Base-by-base conservation (phyloP, 2,888 invertebrate species). In the Eupithecia subfuscata region DNA sequence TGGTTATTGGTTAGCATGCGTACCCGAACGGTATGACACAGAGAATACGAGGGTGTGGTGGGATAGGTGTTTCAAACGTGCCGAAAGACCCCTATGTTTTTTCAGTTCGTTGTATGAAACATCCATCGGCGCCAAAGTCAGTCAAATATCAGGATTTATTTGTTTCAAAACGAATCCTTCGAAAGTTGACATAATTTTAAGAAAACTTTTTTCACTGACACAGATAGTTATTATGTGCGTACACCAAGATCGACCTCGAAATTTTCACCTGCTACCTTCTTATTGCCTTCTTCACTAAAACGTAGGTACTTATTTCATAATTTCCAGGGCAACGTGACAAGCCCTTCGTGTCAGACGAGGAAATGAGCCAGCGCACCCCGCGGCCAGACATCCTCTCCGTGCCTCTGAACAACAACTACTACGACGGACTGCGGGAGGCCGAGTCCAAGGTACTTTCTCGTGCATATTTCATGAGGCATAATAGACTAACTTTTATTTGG, bases 311-410 rank as follows among this genome's bases (percentile, higher is more conserved):
- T 56, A 9, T 65, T 37, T 65, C 4, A 2, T 65, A 4, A n/a
- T 6, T 90, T 89, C 1, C 88, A 96, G 96, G 96, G 3, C 97
- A 97, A 89, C 93, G 96, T 11, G 96, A 96, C 86, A 96, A 96
- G 84, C 97, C 96, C 0, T 97, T 97, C 87, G 96, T 97, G 0
- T 95, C 96, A 0, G 96, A 96, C 56, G 95, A 95, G 16, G 96
- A 96, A 83, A 96, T 96, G 86, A 95, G 95, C 74, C 91, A 95
- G 70, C 94, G 97, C 75, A 97, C 97, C 0, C 97, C 97, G 0
- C 92, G 97, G 1, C 97, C 97, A 0, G 97, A 97, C 86, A 95
- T 97, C n/a, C 89, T 96, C 18, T 93, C 95, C 0, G 95, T 95
- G 52, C 95, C 95, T 0, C 95, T 91, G 0, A 93, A 92, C 82